Percentiles rank a stretch among this genome's conserved stretches.
Conservation (phyloP, 2,113 vertebrate species). For the Gobius niger region DNA sequence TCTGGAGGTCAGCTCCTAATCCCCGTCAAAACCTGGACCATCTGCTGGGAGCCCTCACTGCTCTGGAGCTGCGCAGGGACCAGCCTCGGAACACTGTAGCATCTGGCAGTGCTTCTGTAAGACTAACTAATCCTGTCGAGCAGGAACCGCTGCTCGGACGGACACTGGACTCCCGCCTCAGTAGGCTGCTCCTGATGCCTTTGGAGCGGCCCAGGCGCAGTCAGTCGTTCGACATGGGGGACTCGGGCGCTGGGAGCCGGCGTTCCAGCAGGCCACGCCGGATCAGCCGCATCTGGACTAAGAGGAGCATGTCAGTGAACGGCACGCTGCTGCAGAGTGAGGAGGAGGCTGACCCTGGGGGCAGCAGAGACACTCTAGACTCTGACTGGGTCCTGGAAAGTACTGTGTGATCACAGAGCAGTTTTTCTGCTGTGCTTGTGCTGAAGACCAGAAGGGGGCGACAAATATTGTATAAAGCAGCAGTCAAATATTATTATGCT, state of each 20-base stretch:
- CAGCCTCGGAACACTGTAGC: slow-evolving; percentile 74
- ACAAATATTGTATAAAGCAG: background rate
- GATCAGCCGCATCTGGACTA: slow-evolving; percentile 91
- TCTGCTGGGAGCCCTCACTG: slow-evolving; percentile 88
- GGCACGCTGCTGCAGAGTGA: slow-evolving; percentile 90
- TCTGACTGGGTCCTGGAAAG: slow-evolving; percentile 97
- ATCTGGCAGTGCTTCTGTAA: slow-evolving; percentile 58
- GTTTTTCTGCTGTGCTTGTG: background rate
- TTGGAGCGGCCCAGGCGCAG: slow-evolving; percentile 89
- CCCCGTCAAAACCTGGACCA: slow-evolving; percentile 86
- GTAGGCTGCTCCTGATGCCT: slow-evolving; percentile 85
- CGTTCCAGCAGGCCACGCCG: slow-evolving; percentile 83
- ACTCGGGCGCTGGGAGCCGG: slow-evolving; percentile 61
- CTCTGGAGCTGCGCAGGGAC: slow-evolving; percentile 86
- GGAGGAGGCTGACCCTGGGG: slow-evolving; percentile 80
- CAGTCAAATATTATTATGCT: background rate
- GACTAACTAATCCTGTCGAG: slow-evolving; percentile 76
- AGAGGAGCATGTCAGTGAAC: slow-evolving; percentile 90
- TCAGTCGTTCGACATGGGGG: slow-evolving; percentile 94
- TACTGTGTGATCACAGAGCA: slow-evolving; percentile 80
- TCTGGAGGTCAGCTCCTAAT: slow-evolving; percentile 84
- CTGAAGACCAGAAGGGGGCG: background rate
- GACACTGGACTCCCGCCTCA: slow-evolving; percentile 80
- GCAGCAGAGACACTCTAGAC: slow-evolving; percentile 82
- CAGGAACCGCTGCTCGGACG: slow-evolving; percentile 89